Evolutionary conservation across 2,888 invertebrate genomes (phyloP).

Genomic region (Drosophila merina): DNA sequence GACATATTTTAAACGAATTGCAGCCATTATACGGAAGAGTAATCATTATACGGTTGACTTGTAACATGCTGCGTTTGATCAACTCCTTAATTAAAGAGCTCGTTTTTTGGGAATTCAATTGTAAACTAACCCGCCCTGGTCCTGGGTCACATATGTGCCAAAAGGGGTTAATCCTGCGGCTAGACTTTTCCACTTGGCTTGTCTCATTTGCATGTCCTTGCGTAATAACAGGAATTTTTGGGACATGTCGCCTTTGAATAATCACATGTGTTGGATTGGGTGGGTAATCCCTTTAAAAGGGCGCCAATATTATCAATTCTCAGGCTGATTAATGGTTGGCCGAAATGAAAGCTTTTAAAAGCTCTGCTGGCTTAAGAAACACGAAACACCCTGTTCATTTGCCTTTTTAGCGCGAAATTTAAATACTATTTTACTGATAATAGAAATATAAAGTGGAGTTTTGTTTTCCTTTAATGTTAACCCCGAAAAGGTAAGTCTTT

Average conservation of each 20-base stretch:
- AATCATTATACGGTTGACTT: conserved; percentile 13
- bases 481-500: too few relatives aligned
- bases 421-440: background rate
- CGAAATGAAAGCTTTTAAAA: conserved; percentile 1
- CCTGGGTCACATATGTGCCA: conserved; percentile 54
- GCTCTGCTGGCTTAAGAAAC: background rate
- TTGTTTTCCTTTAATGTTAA: too few relatives aligned
- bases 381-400: conserved; percentile 5
- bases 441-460: too few relatives aligned
- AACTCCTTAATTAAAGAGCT: conserved; percentile 67
- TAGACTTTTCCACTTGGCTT: conserved; percentile 52
- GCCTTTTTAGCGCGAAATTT: conserved; percentile 1
- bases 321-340: background rate
- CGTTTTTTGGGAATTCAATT: conserved; percentile 65
- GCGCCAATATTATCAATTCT: background rate
- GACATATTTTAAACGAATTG: conserved; percentile 47
- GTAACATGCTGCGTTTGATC: conserved; percentile 18
- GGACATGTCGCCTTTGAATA: conserved; percentile 16
- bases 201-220: conserved; percentile 49
- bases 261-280: conserved; percentile 10
- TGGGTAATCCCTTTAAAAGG: conserved; percentile 1
- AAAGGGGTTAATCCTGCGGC: conserved; percentile 71
- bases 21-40: conserved; percentile 33
- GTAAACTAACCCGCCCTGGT: conserved; percentile 46
- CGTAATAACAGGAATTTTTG: conserved; percentile 23